Evolutionary conservation across 2,113 vertebrate species (phyloP).

Genomic region (Notarius lentiginosus): DNA sequence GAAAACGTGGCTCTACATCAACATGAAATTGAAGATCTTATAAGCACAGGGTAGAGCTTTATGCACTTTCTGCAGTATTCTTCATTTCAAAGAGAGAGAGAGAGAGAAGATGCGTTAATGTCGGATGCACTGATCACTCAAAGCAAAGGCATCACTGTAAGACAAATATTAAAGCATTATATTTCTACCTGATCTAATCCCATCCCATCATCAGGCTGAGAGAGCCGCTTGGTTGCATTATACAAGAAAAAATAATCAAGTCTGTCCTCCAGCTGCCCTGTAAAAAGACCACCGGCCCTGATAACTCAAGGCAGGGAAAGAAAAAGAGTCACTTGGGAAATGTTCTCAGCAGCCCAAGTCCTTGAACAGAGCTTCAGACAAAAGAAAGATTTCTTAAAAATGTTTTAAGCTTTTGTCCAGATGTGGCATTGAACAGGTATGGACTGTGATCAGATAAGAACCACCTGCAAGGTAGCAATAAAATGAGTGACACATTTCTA

Average conservation of each 20-base stretch:
- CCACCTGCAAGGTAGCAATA: slow-evolving; percentile 26
- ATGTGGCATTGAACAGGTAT: not conserved
- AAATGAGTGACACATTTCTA: slow-evolving; percentile 46
- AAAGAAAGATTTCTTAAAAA: not conserved
- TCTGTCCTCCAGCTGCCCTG: not conserved
- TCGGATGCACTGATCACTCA: not conserved
- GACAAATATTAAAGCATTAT: not conserved
- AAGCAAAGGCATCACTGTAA: not conserved
- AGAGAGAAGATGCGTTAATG: slow-evolving; percentile 4
- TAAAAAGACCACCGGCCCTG: slow-evolving; percentile 17
- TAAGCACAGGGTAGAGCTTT: slow-evolving; percentile 62
- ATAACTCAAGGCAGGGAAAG: not conserved
- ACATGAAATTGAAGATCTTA: slow-evolving; percentile 54
- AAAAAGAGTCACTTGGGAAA: slow-evolving; percentile 31
- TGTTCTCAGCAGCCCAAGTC: slow-evolving; percentile 16
- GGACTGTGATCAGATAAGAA: not conserved
- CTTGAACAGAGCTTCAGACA: not conserved
- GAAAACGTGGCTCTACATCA: slow-evolving; percentile 55
- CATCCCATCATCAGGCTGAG: not conserved
- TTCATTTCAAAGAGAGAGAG: slow-evolving; percentile 17
- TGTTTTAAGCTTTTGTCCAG: not conserved
- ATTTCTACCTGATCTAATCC: not conserved
- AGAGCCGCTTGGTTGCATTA: not conserved
- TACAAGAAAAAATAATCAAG: not conserved
- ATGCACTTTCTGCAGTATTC: slow-evolving; percentile 53